phyloP scores from a whole-genome alignment of 2,113 vertebrate genomes.

The Holacanthus passer region DNA sequence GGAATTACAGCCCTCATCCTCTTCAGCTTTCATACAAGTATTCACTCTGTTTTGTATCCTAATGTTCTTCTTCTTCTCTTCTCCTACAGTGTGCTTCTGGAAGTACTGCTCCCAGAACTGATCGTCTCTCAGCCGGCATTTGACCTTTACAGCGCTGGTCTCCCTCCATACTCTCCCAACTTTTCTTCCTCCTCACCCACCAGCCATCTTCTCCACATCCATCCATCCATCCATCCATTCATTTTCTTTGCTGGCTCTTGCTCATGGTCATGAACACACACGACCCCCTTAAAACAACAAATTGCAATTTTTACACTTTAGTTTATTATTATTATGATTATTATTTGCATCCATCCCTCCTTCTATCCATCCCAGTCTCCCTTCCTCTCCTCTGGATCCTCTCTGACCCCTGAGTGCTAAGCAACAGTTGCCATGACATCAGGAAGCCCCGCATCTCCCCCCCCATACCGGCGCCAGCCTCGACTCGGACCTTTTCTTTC shows the following conservation, averaged over 20 bases:
- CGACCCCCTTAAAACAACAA: too few relatives aligned
- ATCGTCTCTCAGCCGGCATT: slow-evolving; percentile 15
- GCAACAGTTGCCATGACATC: slow-evolving; percentile 55
- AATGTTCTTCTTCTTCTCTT: too few relatives aligned
- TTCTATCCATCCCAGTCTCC: background rate
- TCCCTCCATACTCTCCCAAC: background rate
- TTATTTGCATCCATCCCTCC: background rate
- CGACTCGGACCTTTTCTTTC: slow-evolving; percentile 67
- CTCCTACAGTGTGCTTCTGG: slow-evolving; percentile 85
- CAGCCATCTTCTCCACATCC: background rate
- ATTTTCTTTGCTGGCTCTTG: background rate
- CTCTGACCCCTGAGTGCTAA: slow-evolving; percentile 25
- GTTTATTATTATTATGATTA: too few relatives aligned
- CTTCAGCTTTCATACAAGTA: background rate
- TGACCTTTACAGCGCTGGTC: background rate
- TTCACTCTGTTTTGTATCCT: background rate
- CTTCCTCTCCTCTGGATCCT: slow-evolving; percentile 15
- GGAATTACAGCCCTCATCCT: background rate
- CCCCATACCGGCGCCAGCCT: slow-evolving; percentile 51
- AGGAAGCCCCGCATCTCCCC: background rate
- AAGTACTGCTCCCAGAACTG: slow-evolving; percentile 88
- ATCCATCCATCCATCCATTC: slow-evolving; percentile 13
- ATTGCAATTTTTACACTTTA: too few relatives aligned
- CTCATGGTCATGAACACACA: too few relatives aligned
- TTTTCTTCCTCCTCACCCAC: background rate